These are phyloP conservation scores for Premnoplex brunnescens DNA, from an alignment of 2,797 vertebrate species.

Conservation along the genomic window DNA sequence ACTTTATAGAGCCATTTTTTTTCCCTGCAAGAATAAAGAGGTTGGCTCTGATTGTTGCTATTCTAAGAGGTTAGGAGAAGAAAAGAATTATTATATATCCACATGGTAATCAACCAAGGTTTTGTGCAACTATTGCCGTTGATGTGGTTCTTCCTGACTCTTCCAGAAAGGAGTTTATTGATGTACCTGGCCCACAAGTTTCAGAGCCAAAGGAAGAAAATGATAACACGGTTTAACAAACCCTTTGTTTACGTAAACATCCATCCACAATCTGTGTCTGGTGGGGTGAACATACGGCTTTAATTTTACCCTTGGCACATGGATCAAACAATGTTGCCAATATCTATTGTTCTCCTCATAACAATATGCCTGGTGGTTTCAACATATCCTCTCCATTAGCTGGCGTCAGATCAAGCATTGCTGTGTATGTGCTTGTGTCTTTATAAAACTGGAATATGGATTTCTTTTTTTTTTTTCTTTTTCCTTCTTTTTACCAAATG, in stretches of 20 bases:
- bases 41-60: conserved; percentile 25
- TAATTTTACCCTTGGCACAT: conserved; percentile 77
- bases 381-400: conserved; percentile 69
- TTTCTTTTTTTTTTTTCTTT: background rate
- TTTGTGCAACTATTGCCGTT: background rate
- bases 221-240: conserved; percentile 47
- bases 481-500: conserved; percentile 56
- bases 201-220: conserved; percentile 32
- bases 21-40: background rate
- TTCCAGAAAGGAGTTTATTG: conserved; percentile 34
- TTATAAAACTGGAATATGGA: conserved; percentile 61
- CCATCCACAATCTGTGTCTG: conserved; percentile 67
- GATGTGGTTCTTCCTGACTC: conserved; percentile 25
- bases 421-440: conserved; percentile 69
- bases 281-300: conserved; percentile 71
- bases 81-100: conserved; percentile 23
- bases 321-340: conserved; percentile 77
- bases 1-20: conserved; percentile 9
- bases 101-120: conserved; percentile 22
- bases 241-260: conserved; percentile 68
- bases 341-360: conserved; percentile 78
- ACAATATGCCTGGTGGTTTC: conserved; percentile 76
- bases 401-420: conserved; percentile 73
- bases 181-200: conserved; percentile 58
- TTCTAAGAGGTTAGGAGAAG: conserved; percentile 45